These are phyloP conservation scores for Latrodectus geometricus DNA, from an alignment of 1,140 invertebrate species.

Conservation along the genomic window DNA sequence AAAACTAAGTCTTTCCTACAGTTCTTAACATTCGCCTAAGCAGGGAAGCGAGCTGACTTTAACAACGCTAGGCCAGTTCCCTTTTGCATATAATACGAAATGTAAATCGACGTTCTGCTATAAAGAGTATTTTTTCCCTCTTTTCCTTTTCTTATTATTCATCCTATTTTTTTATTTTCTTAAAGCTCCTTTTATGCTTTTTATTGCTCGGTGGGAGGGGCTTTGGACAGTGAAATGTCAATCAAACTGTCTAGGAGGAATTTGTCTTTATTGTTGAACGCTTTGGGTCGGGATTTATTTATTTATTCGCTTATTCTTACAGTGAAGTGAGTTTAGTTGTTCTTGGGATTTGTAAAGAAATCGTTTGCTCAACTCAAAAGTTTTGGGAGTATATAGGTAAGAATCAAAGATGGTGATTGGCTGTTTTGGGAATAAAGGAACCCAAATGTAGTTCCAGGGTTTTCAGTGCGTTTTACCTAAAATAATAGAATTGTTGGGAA, in stretches of 20 bases:
- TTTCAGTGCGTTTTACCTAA: no score
- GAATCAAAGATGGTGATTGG: slow-evolving; percentile 20
- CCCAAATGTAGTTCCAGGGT: no score
- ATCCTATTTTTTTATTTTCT: slow-evolving; percentile 3
- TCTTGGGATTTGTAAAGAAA: slow-evolving; percentile 27
- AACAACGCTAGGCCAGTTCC: slow-evolving; percentile 2
- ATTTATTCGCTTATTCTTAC: slow-evolving; percentile 52
- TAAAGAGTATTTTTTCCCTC: slow-evolving; percentile 24
- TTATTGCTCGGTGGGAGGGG: slow-evolving; percentile 34
- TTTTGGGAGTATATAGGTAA: background rate
- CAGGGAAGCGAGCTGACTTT: slow-evolving; percentile 15
- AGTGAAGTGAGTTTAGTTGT: slow-evolving; percentile 49
- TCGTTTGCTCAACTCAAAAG: slow-evolving; percentile 20
- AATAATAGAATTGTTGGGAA: no score
- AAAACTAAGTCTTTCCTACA: slow-evolving; percentile 5
- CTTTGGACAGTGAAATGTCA: slow-evolving; percentile 41
- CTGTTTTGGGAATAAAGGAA: slow-evolving; percentile 23
- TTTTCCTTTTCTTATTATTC: slow-evolving; percentile 3
- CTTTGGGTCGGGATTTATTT: slow-evolving; percentile 21
- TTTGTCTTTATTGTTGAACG: slow-evolving; percentile 56
- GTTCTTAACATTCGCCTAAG: background rate
- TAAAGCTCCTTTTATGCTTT: slow-evolving; percentile 20
- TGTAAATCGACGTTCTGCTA: slow-evolving; percentile 55
- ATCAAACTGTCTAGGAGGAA: slow-evolving; percentile 53
- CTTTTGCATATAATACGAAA: slow-evolving; percentile 58